These are phyloP conservation scores for Camelus dromedarius DNA, from an alignment of 2,113 vertebrate genomes.

Conservation along the genomic window DNA sequence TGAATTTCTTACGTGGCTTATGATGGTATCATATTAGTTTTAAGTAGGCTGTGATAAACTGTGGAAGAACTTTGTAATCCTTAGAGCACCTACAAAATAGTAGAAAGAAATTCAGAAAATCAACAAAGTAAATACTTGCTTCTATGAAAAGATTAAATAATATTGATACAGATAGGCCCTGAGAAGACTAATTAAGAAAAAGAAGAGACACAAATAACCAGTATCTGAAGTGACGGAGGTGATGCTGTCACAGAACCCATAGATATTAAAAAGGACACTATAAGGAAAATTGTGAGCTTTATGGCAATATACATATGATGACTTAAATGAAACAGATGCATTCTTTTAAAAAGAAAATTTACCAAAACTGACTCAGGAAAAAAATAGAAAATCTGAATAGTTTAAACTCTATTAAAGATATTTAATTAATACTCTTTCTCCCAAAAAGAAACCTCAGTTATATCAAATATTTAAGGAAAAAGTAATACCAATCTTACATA, in stretches of 20 bases:
- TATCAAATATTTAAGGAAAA: not conserved
- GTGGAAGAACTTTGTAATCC: not conserved
- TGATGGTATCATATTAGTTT: not conserved
- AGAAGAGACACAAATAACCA: not conserved
- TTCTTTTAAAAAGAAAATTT: not conserved
- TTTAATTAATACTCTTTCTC: not conserved
- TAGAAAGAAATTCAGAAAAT: not conserved
- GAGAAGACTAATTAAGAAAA: not conserved
- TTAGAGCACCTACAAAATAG: not conserved
- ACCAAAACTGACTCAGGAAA: not conserved
- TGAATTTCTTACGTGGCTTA: not conserved
- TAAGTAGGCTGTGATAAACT: slow-evolving; percentile 4
- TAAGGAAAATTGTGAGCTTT: not conserved
- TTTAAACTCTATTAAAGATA: not conserved
- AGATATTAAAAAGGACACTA: not conserved
- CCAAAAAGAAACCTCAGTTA: not conserved
- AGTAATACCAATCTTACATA: not conserved
- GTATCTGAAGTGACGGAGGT: not conserved
- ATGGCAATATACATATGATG: not conserved
- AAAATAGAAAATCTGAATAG: slow-evolving; percentile 28
- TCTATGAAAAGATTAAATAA: slow-evolving; percentile 28
- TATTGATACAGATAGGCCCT: not conserved
- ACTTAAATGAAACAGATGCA: not conserved
- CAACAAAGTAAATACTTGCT: not conserved
- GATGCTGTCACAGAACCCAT: not conserved